Evolutionary conservation across 2,113 vertebrate species (phyloP), one percentile per base, ranked within the genome.

Genomic region (Morone chrysops): DNA sequence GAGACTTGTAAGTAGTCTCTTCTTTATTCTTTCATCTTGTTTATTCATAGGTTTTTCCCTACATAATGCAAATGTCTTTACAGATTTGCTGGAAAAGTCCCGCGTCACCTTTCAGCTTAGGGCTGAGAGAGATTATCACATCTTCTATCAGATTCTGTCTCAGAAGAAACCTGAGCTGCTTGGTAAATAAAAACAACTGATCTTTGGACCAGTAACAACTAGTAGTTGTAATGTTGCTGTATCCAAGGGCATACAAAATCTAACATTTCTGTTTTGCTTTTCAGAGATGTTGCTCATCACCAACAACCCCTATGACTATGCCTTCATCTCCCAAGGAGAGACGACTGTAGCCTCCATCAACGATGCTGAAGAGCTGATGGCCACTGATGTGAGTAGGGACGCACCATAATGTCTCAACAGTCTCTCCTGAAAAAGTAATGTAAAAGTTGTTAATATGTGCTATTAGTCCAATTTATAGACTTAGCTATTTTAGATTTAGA

Each of bases 91-190:
- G 83, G 97, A 98, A 92, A 98, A 98, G 90, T 98, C 97, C 41
- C 95, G 97, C 1, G 96, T 97, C 22, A 96, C 96, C 82, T 98
- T 95, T 85, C 97, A 98, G 94, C 96, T 97, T 5, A 97, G 97
- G 89, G 90, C 96, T 75, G 97, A 98, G 89, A 95, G 97, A 75
- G 96, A 97, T 81, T 98, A 98, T 80, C 97, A 98, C 86, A 97
- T 98, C 89, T 98, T 96, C 94, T 98, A 98, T 82, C 97, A 98
- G 94, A 98, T 98, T 78, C 92, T 98, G 86, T 98, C 97, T 88
- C 97, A 97, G 60, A 95, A 93, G 89, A 98, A 97, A 83, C 97
- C 97, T 0, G 97, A 98, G 75, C 93, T 98, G 25, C 93, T 98
- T 43, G 97, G 97, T 97, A 85, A 73, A 67, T 50, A 0, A 61